These are phyloP conservation scores for Pseudococcus longispinus DNA, from an alignment of 2,888 invertebrate genomes.

Conservation along the genomic window DNA sequence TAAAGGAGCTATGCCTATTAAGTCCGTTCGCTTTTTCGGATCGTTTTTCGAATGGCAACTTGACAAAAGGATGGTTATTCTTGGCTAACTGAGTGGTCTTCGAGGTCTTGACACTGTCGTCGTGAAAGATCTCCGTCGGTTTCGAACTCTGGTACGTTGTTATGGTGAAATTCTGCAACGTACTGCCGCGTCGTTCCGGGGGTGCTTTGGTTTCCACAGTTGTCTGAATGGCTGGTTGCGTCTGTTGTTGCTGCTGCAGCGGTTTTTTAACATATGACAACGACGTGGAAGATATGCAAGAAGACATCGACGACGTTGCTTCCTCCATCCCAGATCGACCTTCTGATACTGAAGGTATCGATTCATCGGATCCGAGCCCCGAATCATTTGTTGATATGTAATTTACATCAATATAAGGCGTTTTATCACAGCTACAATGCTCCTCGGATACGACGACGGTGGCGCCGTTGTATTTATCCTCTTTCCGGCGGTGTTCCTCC, in stretches of 20 bases:
- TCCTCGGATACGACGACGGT: not conserved
- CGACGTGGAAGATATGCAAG: not conserved
- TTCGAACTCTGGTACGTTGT: slow-evolving; percentile 60
- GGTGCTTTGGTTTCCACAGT: not conserved
- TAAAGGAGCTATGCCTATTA: slow-evolving; percentile 49
- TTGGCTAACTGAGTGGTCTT: slow-evolving; percentile 58
- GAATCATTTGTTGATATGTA: slow-evolving; percentile 57
- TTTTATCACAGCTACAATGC: slow-evolving; percentile 41
- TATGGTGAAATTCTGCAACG: slow-evolving; percentile 61
- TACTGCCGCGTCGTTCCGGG: slow-evolving; percentile 48
- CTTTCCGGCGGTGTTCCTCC: not conserved
- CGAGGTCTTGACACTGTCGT: slow-evolving; percentile 59
- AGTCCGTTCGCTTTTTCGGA: not conserved
- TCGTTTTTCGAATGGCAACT: not conserved
- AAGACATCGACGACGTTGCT: not conserved
- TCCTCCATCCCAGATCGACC: slow-evolving; percentile 36
- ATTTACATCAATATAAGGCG: slow-evolving; percentile 23
- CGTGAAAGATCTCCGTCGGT: slow-evolving; percentile 59
- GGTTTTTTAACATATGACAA: not conserved
- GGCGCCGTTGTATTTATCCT: not conserved
- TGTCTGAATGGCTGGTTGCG: not conserved
- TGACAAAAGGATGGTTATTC: slow-evolving; percentile 60
- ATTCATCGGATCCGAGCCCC: slow-evolving; percentile 58
- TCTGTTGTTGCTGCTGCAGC: not conserved
- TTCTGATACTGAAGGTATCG: slow-evolving; percentile 57